Conservation (phyloP, 2,797 vertebrate genomes). For the Peromyscus melanophrys region DNA sequence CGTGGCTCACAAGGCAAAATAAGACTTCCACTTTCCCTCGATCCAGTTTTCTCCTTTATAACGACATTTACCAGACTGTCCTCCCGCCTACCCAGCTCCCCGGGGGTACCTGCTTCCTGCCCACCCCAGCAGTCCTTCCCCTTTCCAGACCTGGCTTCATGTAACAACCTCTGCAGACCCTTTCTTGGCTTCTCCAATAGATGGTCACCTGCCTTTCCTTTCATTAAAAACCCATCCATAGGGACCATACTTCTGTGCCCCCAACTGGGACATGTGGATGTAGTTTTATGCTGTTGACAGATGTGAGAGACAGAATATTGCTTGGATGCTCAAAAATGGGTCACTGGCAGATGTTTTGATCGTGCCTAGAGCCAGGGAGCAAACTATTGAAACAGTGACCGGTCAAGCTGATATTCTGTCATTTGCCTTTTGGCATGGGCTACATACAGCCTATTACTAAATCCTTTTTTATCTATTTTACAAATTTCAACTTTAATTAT, state of each 20-base stretch:
- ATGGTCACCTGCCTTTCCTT: constrained; percentile 64
- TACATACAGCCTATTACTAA: background rate
- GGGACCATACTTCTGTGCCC: constrained; percentile 67
- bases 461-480: background rate
- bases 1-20: background rate
- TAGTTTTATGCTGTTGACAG: constrained; percentile 47
- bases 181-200: constrained; percentile 65
- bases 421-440: background rate
- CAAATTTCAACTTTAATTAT: background rate
- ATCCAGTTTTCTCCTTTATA: background rate
- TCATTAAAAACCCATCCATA: constrained; percentile 78
- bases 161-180: constrained; percentile 56
- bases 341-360: background rate
- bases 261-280: constrained; percentile 51
- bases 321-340: constrained; percentile 40
- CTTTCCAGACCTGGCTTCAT: background rate
- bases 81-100: background rate
- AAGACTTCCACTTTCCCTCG: background rate
- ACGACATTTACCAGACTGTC: background rate
- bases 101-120: background rate
- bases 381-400: background rate
- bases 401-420: background rate
- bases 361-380: background rate
- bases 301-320: constrained; percentile 59
- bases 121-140: background rate